Conservation (phyloP, 2,888 invertebrate genomes). For the Cryptophagus acutangulus region DNA sequence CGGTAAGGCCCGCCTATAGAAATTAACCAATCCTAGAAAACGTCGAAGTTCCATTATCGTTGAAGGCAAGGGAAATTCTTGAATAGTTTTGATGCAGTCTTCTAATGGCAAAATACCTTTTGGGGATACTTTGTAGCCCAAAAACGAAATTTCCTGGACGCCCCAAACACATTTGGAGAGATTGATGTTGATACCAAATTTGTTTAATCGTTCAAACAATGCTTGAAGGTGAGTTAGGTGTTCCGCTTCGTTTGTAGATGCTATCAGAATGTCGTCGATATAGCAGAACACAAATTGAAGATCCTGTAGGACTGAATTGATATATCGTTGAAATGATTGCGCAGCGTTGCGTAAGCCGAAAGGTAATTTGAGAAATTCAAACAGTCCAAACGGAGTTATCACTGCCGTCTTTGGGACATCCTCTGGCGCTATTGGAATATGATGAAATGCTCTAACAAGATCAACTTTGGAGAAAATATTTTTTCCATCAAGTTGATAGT, state of each 20-base stretch:
- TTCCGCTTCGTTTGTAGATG: slow-evolving; percentile 22
- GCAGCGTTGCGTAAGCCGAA: slow-evolving; percentile 39
- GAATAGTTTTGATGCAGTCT: slow-evolving; percentile 4
- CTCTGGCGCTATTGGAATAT: slow-evolving; percentile 36
- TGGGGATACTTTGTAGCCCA: slow-evolving; percentile 19
- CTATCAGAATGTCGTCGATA: slow-evolving; percentile 37
- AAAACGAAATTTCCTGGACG: slow-evolving; percentile 22
- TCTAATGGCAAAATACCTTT: slow-evolving; percentile 32
- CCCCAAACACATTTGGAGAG: slow-evolving; percentile 34
- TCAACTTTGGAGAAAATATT: slow-evolving; percentile 15
- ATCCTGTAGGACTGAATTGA: slow-evolving; percentile 30
- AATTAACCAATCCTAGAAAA: slow-evolving; percentile 16
- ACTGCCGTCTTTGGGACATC: slow-evolving; percentile 42
- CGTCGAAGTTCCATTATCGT: slow-evolving; percentile 7
- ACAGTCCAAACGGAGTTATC: slow-evolving; percentile 40
- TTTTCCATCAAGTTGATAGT: slow-evolving; percentile 15
- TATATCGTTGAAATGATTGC: slow-evolving; percentile 40
- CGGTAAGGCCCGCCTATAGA: slow-evolving; percentile 14
- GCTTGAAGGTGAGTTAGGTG: slow-evolving; percentile 17
- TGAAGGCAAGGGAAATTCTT: slow-evolving; percentile 3
- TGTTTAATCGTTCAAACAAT: slow-evolving; percentile 23
- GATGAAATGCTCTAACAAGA: slow-evolving; percentile 33
- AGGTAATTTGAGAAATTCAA: slow-evolving; percentile 35
- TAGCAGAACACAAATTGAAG: slow-evolving; percentile 35
- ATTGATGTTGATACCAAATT: slow-evolving; percentile 29